Evolutionary conservation across 2,888 invertebrate genomes (phyloP).

Genomic region (Nomada hirtipes): DNA sequence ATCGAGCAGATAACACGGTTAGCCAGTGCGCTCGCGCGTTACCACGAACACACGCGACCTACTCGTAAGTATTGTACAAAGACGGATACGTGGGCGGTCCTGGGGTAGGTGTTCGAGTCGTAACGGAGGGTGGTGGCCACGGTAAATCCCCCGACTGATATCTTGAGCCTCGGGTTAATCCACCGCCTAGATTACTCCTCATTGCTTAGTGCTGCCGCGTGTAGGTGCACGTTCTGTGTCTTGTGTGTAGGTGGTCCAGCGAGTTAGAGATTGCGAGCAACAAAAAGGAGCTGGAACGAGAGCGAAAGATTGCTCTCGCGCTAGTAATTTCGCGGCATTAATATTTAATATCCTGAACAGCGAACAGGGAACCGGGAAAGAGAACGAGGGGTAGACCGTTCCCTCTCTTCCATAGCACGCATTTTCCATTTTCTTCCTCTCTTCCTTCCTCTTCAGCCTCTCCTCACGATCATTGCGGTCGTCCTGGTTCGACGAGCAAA

Average conservation of each 20-base stretch:
- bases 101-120: conserved; percentile 54
- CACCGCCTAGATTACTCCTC: conserved; percentile 81
- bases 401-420: conserved; percentile 8
- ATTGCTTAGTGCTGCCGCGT: conserved; percentile 75
- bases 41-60: conserved; percentile 22
- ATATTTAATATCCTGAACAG: conserved; percentile 82
- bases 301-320: conserved; percentile 74
- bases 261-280: conserved; percentile 77
- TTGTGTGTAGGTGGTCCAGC: conserved; percentile 44
- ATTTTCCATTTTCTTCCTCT: background rate
- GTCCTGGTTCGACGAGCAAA: conserved; percentile 27
- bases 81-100: conserved; percentile 53
- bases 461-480: conserved; percentile 12
- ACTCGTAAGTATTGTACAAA: background rate
- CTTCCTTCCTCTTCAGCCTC: conserved; percentile 17
- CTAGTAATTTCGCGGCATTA: conserved; percentile 83
- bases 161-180: conserved; percentile 82
- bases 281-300: conserved; percentile 70
- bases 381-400: conserved; percentile 52
- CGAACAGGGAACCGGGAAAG: conserved; percentile 41
- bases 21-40: conserved; percentile 12
- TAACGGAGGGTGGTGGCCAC: conserved; percentile 70
- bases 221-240: conserved; percentile 37
- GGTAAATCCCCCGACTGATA: conserved; percentile 80
- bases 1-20: background rate